Evolutionary conservation across 1,140 invertebrate species (phyloP), one percentile per base, ranked within the genome.

Genomic region (Microplitis mediator): DNA sequence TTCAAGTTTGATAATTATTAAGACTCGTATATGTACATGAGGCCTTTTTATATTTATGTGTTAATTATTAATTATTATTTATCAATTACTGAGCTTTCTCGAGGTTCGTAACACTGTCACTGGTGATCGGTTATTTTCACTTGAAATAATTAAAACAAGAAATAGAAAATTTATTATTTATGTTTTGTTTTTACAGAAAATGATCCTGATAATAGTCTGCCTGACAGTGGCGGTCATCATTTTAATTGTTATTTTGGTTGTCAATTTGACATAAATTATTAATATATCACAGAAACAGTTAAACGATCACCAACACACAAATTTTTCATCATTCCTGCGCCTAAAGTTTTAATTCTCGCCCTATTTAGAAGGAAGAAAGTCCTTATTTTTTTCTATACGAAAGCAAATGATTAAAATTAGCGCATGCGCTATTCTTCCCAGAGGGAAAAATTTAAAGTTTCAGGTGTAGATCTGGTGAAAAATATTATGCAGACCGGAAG

Each of bases 121-220:
- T 52, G 58, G 60, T 70, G 52, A 56, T 14, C 52, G 67, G 39
- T 9, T 45, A 45, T 45, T 45, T 45, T 45, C 39, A 45, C 11
- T 45, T 45, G 2, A 14, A 51, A 3, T 3, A 23, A 61, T 36
- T 16, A 14, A 70, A 4, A 11, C 51, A 34, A 45, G 8, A 51
- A n/a, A 56, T 52, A 52, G 14, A 39, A 51, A 73, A 71, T 76
- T 81, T 54, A 81, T 45, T 79, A 67, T 77, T 67, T 58, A 87
- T 90, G 81, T 91, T 92, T 86, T 91, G 89, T 91, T 93, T 45
- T 45, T 90, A 84, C 92, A 94, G 93, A 94, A 94, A 94, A 91
- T 92, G 90, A 91, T 94, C 89, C 90, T 93, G 89, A 93, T 93
- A 89, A 89, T 93, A 87, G 91, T 93, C 89, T 93, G 92, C 89